Evolutionary conservation across 2,113 vertebrate genomes (phyloP), one percentile per base, ranked within the genome.

Genomic region (Paraplagusia blochii): DNA sequence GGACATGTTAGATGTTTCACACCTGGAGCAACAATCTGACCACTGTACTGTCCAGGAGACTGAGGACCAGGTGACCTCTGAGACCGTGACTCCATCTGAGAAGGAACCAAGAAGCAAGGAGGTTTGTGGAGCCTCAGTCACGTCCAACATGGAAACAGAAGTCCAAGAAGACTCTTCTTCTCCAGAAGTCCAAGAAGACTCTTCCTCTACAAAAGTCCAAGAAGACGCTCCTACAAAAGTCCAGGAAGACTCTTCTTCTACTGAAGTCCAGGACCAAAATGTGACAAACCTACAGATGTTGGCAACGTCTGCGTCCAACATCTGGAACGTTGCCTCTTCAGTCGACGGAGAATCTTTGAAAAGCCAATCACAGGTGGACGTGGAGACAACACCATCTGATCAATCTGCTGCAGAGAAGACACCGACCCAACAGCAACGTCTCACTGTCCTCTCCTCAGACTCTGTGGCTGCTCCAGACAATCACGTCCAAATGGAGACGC

Each of bases 401-500:
- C 8, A 29, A 19, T 12, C 38, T 18, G 19, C 40, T 29, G n/a
- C 4, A 15, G 39, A 50, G 1, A 66, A 62, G 45, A 18, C 38
- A 11, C 34, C 58, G n/a, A 38, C 10, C 11, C 44, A 44, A 16
- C n/a, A 44, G 10, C 53, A 72, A 51, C 35, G 14, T 29, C 34
- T 7, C 7, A 22, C 53, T 19, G 45, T 49, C 11, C 22, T 18
- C 16, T 18, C 48, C 36, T n/a, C 7, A 19, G 46, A 71, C 15
- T 18, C 39, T 60, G 38, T 48, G 8, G 53, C 49, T 55, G 34
- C 11, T 35, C 16, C 47, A 33, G 51, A 49, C 11, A 39, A 29
- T 57, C 62, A 51, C 44, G 46, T 36, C 2, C 9, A 61, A 53
- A 47, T 29, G 19, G 64, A 66, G 19, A 49, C 57, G 22, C 58